These are phyloP conservation scores for Acrocephalus kingi DNA, from an alignment of 2,113 vertebrate species.

Conservation along the genomic window DNA sequence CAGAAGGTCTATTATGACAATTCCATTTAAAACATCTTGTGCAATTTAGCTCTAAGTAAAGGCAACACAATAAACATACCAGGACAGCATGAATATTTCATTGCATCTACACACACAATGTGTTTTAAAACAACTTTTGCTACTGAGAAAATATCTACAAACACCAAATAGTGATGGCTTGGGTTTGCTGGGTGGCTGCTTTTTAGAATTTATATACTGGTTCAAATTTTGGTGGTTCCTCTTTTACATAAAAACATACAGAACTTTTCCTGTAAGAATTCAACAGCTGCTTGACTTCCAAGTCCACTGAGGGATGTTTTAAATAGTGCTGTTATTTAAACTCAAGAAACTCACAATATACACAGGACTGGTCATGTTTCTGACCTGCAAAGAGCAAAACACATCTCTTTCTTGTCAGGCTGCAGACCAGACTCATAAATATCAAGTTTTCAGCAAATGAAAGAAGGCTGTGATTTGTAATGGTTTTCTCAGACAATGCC, in stretches of 20 bases:
- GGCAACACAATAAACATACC: not conserved
- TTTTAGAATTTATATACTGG: not conserved
- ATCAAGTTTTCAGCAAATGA: not conserved
- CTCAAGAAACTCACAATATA: not conserved
- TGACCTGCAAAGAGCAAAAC: not conserved
- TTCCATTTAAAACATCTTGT: not conserved
- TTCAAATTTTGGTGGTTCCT: not conserved
- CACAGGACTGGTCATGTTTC: not conserved
- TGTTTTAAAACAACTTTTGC: not conserved
- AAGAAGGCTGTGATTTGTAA: not conserved
- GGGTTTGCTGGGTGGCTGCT: not conserved
- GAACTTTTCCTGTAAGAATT: not conserved
- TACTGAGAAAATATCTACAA: not conserved
- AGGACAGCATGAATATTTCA: accelerated
- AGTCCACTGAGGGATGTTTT: not conserved
- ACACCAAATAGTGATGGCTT: not conserved
- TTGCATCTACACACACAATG: accelerated
- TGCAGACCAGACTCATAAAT: not conserved
- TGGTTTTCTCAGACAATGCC: not conserved
- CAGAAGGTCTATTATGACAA: not conserved
- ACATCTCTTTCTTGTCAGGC: accelerated
- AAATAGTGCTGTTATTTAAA: not conserved
- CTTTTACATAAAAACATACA: not conserved
- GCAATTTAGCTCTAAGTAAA: not conserved
- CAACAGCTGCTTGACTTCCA: not conserved